Conservation (phyloP, 2,113 vertebrate genomes). For the Megalops atlanticus region DNA sequence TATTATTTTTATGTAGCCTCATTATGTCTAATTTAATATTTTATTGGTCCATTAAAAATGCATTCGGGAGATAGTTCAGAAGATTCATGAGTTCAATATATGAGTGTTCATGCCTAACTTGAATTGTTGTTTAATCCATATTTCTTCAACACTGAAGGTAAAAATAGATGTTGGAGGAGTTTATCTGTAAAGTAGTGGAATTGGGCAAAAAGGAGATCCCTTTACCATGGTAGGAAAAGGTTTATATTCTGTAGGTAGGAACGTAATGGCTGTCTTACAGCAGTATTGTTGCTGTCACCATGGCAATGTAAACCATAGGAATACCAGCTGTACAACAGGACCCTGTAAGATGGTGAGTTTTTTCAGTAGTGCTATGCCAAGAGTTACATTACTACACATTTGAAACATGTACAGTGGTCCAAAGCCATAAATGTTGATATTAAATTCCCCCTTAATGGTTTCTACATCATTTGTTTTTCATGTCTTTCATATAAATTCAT, state of each 20-base stretch:
- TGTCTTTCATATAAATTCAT: too few species aligned
- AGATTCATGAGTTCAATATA: not conserved
- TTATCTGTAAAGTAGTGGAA: not conserved
- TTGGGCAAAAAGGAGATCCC: not conserved
- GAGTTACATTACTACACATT: not conserved
- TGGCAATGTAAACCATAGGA: slow-evolving; percentile 6
- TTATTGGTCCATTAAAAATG: too few species aligned
- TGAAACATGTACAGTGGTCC: not conserved
- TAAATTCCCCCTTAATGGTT: too few species aligned
- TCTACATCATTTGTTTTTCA: too few species aligned
- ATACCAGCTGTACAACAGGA: slow-evolving; percentile 3
- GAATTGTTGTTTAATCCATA: too few species aligned
- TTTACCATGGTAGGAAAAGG: not conserved
- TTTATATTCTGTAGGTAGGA: too few species aligned
- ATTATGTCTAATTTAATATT: too few species aligned
- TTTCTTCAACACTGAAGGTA: too few species aligned
- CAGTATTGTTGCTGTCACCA: not conserved
- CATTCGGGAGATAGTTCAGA: too few species aligned
- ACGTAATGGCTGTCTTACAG: not conserved
- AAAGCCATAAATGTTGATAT: too few species aligned
- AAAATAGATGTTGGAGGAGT: not conserved
- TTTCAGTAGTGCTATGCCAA: not conserved
- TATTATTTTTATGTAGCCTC: too few species aligned
- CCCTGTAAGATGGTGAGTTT: slow-evolving; percentile 6
- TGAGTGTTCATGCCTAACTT: too few species aligned